Evolutionary conservation across 2,797 vertebrate genomes (phyloP), one percentile per base, ranked within the genome.

Genomic region (Esox masquinongy): DNA sequence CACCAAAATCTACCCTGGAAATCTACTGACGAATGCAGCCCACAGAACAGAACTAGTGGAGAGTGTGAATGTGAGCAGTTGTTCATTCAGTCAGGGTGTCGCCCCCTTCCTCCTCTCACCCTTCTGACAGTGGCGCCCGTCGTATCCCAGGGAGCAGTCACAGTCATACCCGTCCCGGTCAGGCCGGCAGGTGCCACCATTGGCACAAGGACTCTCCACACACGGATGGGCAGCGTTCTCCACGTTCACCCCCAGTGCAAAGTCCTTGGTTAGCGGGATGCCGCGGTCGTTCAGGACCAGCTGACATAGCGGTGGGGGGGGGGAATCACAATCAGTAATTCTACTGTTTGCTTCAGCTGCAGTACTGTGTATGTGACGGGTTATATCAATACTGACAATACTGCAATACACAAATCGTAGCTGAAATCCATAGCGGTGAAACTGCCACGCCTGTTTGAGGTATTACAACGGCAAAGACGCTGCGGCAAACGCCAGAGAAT

Each of bases 101-200:
- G 59, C 29, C 9, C 8, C 50, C 50, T 22, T 4, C 56, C 11
- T 1, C 24, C 56, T 24, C 56, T 80, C 94, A 99, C 98, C 98
- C 97, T 98, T 98, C 85, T 97, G 97, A 84, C 97, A 99, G 77
- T 96, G 95, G 36, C 90, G 91, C 26, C 97, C 97, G 74, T 98
- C 97, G 0, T 97, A 99, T 69, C 97, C 97, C 74, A 99, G 90
- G 4, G 96, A 93, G 82, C 98, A 99, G 92, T 99, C 97, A 73
- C 98, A 99, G 75, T 98, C 96, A 0, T 98, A 99, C 26, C 83
- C 83, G 49, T 99, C 96, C 90, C 95, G 95, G 87, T 93, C 95
- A n/a, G 98, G 96, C 72, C 95, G 74, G 4, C 98, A 99, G 82
- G 93, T 95, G 73, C 97, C 98, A 31, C 96, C 95, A 0, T 99